Evolutionary conservation across 2,113 vertebrate genomes (phyloP).

Genomic region (Marcusenius ussheri): DNA sequence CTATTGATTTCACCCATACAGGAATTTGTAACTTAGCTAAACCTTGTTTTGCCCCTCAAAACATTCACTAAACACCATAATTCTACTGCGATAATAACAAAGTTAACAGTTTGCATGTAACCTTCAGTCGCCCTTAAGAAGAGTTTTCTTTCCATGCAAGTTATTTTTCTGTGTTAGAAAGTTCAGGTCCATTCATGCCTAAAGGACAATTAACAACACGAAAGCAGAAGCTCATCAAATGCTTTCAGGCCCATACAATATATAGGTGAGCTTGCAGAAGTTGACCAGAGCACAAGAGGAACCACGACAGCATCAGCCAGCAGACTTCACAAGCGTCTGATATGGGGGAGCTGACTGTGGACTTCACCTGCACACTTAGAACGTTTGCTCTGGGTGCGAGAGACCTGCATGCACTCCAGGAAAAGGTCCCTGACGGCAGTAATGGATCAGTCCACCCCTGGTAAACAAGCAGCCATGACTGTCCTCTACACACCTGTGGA

Average conservation of each 20-base stretch:
- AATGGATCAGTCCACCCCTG: background rate
- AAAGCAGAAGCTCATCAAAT: background rate
- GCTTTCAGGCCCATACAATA: background rate
- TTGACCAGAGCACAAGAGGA: background rate
- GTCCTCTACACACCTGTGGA: slow-evolving; percentile 20
- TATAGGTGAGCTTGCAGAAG: background rate
- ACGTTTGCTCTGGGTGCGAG: background rate
- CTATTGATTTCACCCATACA: background rate
- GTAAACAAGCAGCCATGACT: slow-evolving; percentile 9
- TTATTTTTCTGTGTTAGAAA: background rate
- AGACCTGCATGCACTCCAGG: background rate
- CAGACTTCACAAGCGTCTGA: background rate
- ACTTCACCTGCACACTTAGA: background rate
- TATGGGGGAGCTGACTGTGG: background rate
- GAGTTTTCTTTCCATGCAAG: background rate
- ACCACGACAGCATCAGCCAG: background rate
- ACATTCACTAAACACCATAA: background rate
- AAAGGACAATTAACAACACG: background rate
- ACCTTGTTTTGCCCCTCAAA: background rate
- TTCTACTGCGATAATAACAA: background rate
- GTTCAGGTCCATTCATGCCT: background rate
- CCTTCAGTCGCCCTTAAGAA: background rate
- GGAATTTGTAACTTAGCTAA: background rate
- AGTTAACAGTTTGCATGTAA: background rate
- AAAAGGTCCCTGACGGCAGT: background rate